A percentile compares a stretch with the other conserved stretches of the same genome.
Evolutionary conservation across 2,888 invertebrate genomes (phyloP).

Genomic region (Sycophila texana): DNA sequence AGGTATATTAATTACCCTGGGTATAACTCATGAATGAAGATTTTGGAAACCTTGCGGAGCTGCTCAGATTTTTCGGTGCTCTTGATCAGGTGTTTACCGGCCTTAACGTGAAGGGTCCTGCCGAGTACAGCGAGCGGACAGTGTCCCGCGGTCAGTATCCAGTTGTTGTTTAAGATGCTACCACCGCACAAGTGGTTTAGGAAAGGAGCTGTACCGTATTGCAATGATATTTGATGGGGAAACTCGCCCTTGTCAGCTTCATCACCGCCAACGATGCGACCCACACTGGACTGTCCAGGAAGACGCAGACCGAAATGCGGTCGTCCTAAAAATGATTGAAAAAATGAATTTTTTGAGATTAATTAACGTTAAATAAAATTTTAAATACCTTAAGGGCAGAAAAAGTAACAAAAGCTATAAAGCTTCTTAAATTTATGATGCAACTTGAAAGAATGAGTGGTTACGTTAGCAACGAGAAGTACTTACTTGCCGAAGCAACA

Average conservation of each 20-base stretch:
- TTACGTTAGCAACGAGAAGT: neutral
- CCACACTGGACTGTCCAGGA: neutral
- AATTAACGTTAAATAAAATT: neutral
- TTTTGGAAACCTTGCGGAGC: conserved; percentile 63
- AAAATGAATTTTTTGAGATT: neutral
- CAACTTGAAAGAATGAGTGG: neutral
- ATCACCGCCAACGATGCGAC: conserved; percentile 63
- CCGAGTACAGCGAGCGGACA: conserved; percentile 68
- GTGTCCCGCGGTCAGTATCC: conserved; percentile 75
- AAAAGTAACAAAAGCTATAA: neutral
- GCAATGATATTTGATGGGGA: conserved; percentile 76
- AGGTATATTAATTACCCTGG: conserved; percentile 62
- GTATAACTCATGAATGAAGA: conserved; percentile 70
- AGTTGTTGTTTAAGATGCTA: conserved; percentile 70
- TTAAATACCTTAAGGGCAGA: neutral
- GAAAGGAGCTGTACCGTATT: conserved; percentile 64
- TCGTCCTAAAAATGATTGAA: conserved; percentile 8
- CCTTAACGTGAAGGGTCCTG: conserved; percentile 54
- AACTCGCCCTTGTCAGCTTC: conserved; percentile 73
- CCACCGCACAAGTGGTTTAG: conserved; percentile 72
- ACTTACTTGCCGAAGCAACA: conserved; percentile 15
- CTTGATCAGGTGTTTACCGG: conserved; percentile 56
- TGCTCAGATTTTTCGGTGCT: conserved; percentile 70
- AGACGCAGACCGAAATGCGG: neutral
- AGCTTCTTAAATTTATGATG: neutral